A percentile compares a stretch with the other conserved stretches of the same genome.
Conservation (phyloP, 2,888 invertebrate species). For the Plagodis pulveraria region DNA sequence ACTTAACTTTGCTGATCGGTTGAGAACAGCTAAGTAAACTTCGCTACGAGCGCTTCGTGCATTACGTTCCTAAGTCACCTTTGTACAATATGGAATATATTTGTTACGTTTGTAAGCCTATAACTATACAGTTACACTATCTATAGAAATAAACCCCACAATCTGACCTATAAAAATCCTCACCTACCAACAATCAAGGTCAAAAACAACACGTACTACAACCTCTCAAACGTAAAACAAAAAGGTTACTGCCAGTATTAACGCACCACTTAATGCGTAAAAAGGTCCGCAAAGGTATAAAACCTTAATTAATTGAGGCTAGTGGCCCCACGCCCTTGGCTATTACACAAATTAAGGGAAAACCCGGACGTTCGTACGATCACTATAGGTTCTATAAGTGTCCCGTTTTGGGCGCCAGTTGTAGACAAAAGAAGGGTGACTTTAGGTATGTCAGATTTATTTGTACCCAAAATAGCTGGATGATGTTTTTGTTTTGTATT, state of each 20-base stretch:
- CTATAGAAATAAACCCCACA: not conserved
- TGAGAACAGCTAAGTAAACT: too few species aligned
- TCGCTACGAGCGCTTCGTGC: too few species aligned
- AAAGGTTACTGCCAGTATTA: slow-evolving; percentile 23
- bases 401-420: slow-evolving; percentile 11
- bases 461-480: not conserved
- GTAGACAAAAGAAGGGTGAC: not conserved
- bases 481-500: too few species aligned
- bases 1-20: too few species aligned
- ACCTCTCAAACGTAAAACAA: slow-evolving; percentile 9
- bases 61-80: too few species aligned
- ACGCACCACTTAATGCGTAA: slow-evolving; percentile 24
- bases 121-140: too few species aligned
- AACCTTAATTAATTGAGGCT: slow-evolving; percentile 29
- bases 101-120: too few species aligned
- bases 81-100: too few species aligned
- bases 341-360: slow-evolving; percentile 28
- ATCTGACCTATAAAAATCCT: slow-evolving; percentile 3
- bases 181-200: slow-evolving; percentile 17
- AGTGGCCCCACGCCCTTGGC: slow-evolving; percentile 24
- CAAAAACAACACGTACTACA: slow-evolving; percentile 7
- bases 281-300: slow-evolving; percentile 28
- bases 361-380: slow-evolving; percentile 15
- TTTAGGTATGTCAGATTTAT: not conserved
- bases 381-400: slow-evolving; percentile 7